Conservation (phyloP, 2,113 vertebrate species). For the Chiloscyllium plagiosum region DNA sequence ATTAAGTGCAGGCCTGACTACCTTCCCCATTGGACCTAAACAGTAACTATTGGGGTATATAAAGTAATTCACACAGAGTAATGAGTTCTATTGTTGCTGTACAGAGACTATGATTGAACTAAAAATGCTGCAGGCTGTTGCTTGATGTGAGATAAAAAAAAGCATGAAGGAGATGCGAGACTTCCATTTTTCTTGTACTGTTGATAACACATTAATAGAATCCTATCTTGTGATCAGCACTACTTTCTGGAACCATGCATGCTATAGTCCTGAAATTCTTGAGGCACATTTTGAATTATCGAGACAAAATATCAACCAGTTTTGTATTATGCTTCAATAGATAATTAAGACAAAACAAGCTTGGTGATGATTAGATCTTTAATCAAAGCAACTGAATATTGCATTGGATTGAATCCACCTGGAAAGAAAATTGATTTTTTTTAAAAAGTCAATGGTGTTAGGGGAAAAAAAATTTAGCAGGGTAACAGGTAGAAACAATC, state of each 20-base stretch:
- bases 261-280: slow-evolving; percentile 12
- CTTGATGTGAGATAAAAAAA: slow-evolving; percentile 45
- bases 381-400: slow-evolving; percentile 17
- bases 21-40: slow-evolving; percentile 49
- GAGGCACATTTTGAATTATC: slow-evolving; percentile 38
- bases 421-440: not conserved
- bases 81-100: slow-evolving; percentile 55
- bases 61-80: slow-evolving; percentile 61
- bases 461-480: not conserved
- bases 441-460: not conserved
- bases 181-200: slow-evolving; percentile 37
- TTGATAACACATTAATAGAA: slow-evolving; percentile 39
- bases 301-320: slow-evolving; percentile 38
- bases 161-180: slow-evolving; percentile 35
- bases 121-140: slow-evolving; percentile 48
- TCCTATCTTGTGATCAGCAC: slow-evolving; percentile 40
- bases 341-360: slow-evolving; percentile 41
- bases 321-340: slow-evolving; percentile 45
- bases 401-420: not conserved
- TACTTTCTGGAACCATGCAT: not conserved
- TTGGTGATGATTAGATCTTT: not conserved
- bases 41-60: slow-evolving; percentile 50
- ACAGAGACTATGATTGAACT: slow-evolving; percentile 48
- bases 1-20: slow-evolving; percentile 55
- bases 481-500: not conserved